Percentiles rank a stretch among this genome's conserved stretches.
Evolutionary conservation across 1,140 invertebrate species (phyloP).

Genomic region (Leptinotarsa texana): DNA sequence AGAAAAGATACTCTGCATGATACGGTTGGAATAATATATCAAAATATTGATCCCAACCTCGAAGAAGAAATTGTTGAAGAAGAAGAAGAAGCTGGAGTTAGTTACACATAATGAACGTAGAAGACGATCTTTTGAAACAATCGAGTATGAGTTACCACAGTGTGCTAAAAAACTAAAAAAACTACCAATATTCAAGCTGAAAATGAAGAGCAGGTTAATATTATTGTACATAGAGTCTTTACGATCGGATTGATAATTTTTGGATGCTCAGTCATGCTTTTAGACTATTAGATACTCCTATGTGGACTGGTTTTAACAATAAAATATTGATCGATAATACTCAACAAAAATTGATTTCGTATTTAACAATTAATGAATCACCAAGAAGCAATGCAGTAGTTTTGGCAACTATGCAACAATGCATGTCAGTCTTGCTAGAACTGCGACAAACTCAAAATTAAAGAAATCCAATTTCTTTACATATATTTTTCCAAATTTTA

Average conservation of each 20-base stretch:
- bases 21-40: slow-evolving; percentile 57
- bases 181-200: slow-evolving; percentile 23
- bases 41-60: slow-evolving; percentile 20
- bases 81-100: slow-evolving; percentile 3
- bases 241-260: slow-evolving; percentile 28
- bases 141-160: slow-evolving; percentile 25
- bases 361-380: slow-evolving; percentile 49
- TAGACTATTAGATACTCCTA: slow-evolving; percentile 36
- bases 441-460: too few relatives aligned
- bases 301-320: slow-evolving; percentile 44
- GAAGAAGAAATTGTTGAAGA: slow-evolving; percentile 15
- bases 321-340: slow-evolving; percentile 34
- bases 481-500: too few relatives aligned
- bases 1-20: slow-evolving; percentile 58
- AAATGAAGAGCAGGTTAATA: slow-evolving; percentile 20
- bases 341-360: slow-evolving; percentile 38
- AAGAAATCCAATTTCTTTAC: too few relatives aligned
- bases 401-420: slow-evolving; percentile 48
- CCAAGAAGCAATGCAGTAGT: slow-evolving; percentile 49
- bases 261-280: slow-evolving; percentile 38
- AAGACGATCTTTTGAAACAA: slow-evolving; percentile 34
- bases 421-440: slow-evolving; percentile 37
- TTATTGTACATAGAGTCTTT: slow-evolving; percentile 21
- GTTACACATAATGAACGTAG: slow-evolving; percentile 5
- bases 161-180: slow-evolving; percentile 29